Evolutionary conservation across 2,113 vertebrate species (phyloP), one percentile per base, ranked within the genome.

Genomic region (Tricholaema leucomelas): DNA sequence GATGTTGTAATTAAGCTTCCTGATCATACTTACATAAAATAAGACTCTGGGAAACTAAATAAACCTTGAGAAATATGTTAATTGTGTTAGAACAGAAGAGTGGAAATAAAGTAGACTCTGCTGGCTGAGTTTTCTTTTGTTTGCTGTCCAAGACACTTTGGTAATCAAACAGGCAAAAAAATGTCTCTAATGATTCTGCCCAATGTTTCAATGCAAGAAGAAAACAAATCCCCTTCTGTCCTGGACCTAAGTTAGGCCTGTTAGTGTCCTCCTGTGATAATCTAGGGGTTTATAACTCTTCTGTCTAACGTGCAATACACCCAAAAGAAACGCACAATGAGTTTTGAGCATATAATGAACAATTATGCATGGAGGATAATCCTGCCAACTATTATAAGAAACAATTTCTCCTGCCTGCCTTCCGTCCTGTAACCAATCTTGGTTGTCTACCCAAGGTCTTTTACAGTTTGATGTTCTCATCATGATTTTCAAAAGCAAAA

Each of bases 281-380:
- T 93, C 85, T 67, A 48, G 38, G 36, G 50, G 81, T 95, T 94
- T 92, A 81, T 84, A 92, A 94, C 72, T 82, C 56, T 75, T 92
- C 88, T 82, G 72, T 89, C 61, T 85, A 85, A 93, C 28, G 19
- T 71, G 79, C 84, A 92, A 81, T 66, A 90, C 66, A 78, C 48
- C 59, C 52, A 71, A 87, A 93, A 91, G 72, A 95, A 92, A 92
- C 94, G 58, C 83, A 85, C 75, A 94, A 85, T 83, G 81, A 88
- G 69, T 90, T 94, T 92, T 92, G 78, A 89, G 76, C 81, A 82
- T 74, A 88, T 56, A 95, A 93, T 93, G 85, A 78, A 92, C 88
- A 70, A 91, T 92, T 95, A 85, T 93, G 92, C 92, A 94, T 8
- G 92, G 90, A 88, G 78, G 91, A 94, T 96, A 95, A 95, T 94